A percentile compares a stretch with the other conserved stretches of the same genome.
Conservation (phyloP, 2,797 vertebrate species). For the Pipistrellus nathusii region DNA sequence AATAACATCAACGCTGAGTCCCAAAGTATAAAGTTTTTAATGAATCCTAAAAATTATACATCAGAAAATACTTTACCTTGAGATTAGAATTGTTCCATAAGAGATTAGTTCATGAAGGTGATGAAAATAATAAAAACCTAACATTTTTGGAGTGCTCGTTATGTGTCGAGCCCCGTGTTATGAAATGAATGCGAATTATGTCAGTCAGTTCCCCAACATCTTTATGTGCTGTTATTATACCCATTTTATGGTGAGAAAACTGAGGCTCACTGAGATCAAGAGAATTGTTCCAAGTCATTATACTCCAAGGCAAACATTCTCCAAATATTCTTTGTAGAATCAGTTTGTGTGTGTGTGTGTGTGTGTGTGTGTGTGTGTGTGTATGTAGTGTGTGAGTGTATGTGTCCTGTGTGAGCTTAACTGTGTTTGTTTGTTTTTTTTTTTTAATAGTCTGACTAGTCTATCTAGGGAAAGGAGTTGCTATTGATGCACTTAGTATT, state of each 20-base stretch:
- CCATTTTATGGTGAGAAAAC: background rate
- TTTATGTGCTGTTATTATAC: background rate
- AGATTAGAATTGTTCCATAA: background rate
- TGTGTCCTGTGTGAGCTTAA: background rate
- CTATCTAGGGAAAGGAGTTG: background rate
- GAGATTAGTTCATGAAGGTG: background rate
- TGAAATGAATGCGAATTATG: background rate
- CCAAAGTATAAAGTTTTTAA: background rate
- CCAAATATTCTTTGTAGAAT: constrained; percentile 23
- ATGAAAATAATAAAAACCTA: background rate
- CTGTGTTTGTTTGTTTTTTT: background rate
- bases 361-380: background rate
- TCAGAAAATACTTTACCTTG: constrained; percentile 2
- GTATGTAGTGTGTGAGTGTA: background rate
- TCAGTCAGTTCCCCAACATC: background rate
- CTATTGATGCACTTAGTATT: background rate
- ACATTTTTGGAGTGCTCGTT: background rate
- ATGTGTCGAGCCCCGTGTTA: background rate
- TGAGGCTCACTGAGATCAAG: background rate
- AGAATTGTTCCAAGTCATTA: background rate
- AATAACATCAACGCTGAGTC: background rate
- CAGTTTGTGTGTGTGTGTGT: background rate
- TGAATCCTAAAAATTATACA: background rate
- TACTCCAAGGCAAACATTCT: background rate
- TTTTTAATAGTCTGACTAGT: background rate